A percentile compares a stretch with the other conserved stretches of the same genome.
Conservation (phyloP, 2,113 vertebrate species). For the Phalacrocorax aristotelis region DNA sequence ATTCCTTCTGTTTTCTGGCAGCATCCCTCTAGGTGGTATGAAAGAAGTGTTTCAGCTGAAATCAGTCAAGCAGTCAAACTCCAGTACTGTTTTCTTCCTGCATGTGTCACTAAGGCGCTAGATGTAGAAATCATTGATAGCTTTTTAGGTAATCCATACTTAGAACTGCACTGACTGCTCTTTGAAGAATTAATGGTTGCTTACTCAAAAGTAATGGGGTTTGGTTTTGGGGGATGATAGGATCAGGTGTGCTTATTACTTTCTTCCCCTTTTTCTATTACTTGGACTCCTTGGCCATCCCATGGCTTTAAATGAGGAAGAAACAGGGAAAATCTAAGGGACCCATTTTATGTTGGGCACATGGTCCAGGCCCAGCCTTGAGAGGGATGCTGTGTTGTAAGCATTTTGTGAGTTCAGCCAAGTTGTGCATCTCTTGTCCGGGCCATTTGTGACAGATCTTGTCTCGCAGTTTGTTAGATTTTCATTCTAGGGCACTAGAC, state of each 20-base stretch:
- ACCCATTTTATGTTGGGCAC: neutral
- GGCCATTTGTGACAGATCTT: neutral
- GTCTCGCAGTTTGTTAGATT: neutral
- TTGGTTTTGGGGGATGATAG: neutral
- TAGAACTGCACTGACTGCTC: neutral
- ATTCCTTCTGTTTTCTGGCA: neutral
- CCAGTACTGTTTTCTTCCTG: neutral
- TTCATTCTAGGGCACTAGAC: neutral
- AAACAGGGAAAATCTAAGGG: neutral
- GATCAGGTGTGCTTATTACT: neutral
- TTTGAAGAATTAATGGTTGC: neutral
- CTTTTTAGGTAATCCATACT: neutral
- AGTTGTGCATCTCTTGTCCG: neutral
- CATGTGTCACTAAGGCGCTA: neutral
- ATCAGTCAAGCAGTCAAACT: neutral
- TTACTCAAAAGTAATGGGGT: neutral
- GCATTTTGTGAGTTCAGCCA: neutral
- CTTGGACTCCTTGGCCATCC: neutral
- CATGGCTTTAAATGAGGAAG: neutral
- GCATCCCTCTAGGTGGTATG: neutral
- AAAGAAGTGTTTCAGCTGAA: neutral
- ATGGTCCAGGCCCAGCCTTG: neutral
- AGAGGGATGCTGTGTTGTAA: neutral
- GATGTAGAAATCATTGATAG: neutral
- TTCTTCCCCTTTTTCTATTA: neutral